phyloP scores from a whole-genome alignment of 2,113 vertebrate genomes.

The Halichoerus grypus region DNA sequence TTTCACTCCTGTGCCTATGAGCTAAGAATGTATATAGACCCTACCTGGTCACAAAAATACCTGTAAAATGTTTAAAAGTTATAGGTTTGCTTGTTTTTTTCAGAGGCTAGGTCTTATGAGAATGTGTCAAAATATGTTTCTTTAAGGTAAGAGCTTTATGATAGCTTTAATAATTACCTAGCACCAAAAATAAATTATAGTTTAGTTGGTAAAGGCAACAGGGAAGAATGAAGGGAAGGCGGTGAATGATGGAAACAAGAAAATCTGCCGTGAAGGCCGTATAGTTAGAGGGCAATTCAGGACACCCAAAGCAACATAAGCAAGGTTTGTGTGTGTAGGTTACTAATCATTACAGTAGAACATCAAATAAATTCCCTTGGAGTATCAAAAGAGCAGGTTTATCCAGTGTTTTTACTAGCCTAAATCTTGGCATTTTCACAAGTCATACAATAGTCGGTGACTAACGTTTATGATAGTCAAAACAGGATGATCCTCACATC shows the following conservation, averaged over 20 bases:
- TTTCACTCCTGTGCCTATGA: constrained; percentile 6
- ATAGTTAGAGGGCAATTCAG: constrained; percentile 7
- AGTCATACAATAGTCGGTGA: neutral
- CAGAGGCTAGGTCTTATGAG: neutral
- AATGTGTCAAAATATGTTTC: neutral
- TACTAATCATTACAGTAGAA: constrained; percentile 36
- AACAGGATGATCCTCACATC: neutral
- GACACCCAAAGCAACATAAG: constrained; percentile 15
- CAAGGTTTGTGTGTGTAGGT: neutral
- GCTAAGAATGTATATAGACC: neutral
- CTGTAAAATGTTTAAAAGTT: neutral
- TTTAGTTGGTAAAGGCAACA: neutral
- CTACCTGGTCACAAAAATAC: neutral
- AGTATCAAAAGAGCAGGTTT: constrained; percentile 55
- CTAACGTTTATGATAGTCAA: constrained; percentile 31
- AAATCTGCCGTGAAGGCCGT: neutral
- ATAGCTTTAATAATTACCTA: neutral
- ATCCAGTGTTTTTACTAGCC: constrained; percentile 61
- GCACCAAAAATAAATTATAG: neutral
- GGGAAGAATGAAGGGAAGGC: neutral
- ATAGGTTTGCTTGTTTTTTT: neutral
- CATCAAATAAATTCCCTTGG: constrained; percentile 48
- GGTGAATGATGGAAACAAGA: neutral
- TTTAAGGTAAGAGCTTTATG: neutral
- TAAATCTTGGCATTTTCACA: constrained; percentile 51